These are phyloP conservation scores for Leucophora obtusa DNA, from an alignment of 2,888 invertebrate species.

Conservation along the genomic window DNA sequence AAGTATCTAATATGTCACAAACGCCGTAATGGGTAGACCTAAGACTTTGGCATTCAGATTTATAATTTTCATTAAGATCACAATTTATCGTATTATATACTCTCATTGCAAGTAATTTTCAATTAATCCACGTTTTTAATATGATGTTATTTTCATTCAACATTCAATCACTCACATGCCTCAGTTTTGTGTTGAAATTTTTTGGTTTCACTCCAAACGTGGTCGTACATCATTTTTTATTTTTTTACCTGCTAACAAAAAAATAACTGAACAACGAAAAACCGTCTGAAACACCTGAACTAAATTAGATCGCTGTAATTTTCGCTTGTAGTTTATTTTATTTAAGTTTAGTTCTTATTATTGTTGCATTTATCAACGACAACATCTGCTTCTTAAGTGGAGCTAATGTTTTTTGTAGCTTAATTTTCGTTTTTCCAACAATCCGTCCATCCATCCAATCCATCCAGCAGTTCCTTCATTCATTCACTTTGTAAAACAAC, in stretches of 20 bases:
- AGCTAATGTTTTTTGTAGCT: conserved; percentile 61
- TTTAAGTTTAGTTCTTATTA: conserved; percentile 40
- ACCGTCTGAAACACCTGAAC: conserved; percentile 64
- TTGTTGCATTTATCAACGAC: conserved; percentile 48
- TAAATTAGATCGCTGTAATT: conserved; percentile 65
- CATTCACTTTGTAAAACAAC: conserved; percentile 28
- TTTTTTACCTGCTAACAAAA: conserved; percentile 41
- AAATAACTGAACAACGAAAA: conserved; percentile 17
- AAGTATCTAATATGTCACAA: no score
- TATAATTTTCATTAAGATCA: no score
- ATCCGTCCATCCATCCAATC: conserved; percentile 17
- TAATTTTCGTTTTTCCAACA: conserved; percentile 60
- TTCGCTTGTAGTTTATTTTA: conserved; percentile 48
- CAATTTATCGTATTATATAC: no score
- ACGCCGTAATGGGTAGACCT: no score
- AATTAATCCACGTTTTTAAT: background rate
- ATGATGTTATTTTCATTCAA: conserved; percentile 32
- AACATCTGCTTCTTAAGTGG: conserved; percentile 65
- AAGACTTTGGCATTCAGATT: no score
- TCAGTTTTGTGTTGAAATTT: conserved; percentile 17
- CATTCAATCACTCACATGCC: conserved; percentile 64
- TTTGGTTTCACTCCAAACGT: conserved; percentile 36
- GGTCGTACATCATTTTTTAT: conserved; percentile 40
- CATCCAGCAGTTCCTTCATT: conserved; percentile 12
- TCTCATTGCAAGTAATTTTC: background rate